Evolutionary conservation across 2,888 invertebrate species (phyloP).

Genomic region (Pristionchus mayeri): DNA sequence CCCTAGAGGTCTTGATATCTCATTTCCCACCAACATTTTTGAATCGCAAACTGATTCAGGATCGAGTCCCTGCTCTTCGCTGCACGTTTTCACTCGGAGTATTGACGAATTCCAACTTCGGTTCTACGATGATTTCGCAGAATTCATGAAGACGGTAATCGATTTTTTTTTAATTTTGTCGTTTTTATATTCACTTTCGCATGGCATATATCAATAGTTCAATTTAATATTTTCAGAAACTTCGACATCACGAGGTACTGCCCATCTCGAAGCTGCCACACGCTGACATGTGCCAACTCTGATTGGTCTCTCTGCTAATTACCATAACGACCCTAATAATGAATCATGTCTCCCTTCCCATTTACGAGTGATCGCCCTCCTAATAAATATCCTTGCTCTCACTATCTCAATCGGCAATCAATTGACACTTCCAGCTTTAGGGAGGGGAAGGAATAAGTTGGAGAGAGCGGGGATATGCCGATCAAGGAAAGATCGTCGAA

Average conservation of each 20-base stretch:
- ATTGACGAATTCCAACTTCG: conserved; percentile 68
- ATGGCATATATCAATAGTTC: background rate
- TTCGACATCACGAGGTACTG: background rate
- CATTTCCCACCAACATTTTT: too few species aligned
- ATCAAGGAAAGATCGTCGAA: conserved; percentile 19
- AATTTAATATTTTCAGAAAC: background rate
- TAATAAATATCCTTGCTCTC: conserved; percentile 31
- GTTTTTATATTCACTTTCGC: background rate
- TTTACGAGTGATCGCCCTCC: conserved; percentile 26
- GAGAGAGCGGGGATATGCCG: background rate
- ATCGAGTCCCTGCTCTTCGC: conserved; percentile 3
- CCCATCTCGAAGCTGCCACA: conserved; percentile 32
- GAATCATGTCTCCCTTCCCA: background rate
- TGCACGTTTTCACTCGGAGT: conserved; percentile 68
- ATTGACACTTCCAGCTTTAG: background rate
- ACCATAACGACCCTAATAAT: conserved; percentile 28
- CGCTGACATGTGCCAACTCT: conserved; percentile 22
- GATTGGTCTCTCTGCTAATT: background rate
- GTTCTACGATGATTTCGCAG: conserved; percentile 70
- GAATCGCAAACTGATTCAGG: conserved; percentile 26
- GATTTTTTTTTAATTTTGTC: background rate
- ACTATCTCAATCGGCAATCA: background rate
- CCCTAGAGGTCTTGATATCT: background rate
- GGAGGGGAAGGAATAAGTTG: background rate
- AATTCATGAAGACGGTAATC: conserved; percentile 67